These are phyloP conservation scores for Trichomycterus rosablanca DNA, from an alignment of 2,113 vertebrate species.

Conservation along the genomic window DNA sequence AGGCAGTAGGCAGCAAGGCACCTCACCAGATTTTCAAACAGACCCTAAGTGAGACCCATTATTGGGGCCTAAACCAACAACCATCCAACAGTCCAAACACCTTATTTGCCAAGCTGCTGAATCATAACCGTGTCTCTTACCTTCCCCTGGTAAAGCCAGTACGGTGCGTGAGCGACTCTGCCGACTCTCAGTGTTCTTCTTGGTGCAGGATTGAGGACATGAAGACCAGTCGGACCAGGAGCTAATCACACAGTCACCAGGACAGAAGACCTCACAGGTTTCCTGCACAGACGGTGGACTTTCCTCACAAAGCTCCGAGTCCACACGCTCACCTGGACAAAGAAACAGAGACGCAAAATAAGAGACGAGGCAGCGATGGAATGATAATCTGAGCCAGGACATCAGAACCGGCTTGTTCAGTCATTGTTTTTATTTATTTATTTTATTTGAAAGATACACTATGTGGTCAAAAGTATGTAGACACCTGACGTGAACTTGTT, in stretches of 20 bases:
- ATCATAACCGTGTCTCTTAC: constrained; percentile 55
- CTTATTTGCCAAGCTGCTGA: neutral
- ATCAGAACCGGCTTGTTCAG: too few species aligned
- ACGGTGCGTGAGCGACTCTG: constrained; percentile 82
- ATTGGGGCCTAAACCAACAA: too few species aligned
- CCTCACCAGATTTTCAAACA: too few species aligned
- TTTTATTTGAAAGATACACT: too few species aligned
- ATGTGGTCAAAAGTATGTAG: too few species aligned
- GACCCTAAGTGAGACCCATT: too few species aligned
- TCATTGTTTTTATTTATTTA: too few species aligned
- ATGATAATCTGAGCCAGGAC: too few species aligned
- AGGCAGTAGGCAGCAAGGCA: too few species aligned
- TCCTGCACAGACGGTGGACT: constrained; percentile 56
- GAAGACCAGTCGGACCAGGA: constrained; percentile 85
- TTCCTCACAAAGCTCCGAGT: constrained; percentile 67
- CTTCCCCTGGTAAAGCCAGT: constrained; percentile 82
- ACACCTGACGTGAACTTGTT: too few species aligned
- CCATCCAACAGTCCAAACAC: too few species aligned
- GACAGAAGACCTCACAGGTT: constrained; percentile 79
- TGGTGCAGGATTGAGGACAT: constrained; percentile 87
- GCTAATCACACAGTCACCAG: constrained; percentile 79
- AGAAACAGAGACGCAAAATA: neutral
- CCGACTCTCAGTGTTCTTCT: constrained; percentile 77
- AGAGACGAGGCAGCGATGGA: too few species aligned
- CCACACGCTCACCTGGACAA: constrained; percentile 71